Percentiles rank a stretch among this genome's conserved stretches.
These are phyloP conservation scores for Capreolus pygargus DNA, from an alignment of 2,113 vertebrate species.

Conservation along the genomic window DNA sequence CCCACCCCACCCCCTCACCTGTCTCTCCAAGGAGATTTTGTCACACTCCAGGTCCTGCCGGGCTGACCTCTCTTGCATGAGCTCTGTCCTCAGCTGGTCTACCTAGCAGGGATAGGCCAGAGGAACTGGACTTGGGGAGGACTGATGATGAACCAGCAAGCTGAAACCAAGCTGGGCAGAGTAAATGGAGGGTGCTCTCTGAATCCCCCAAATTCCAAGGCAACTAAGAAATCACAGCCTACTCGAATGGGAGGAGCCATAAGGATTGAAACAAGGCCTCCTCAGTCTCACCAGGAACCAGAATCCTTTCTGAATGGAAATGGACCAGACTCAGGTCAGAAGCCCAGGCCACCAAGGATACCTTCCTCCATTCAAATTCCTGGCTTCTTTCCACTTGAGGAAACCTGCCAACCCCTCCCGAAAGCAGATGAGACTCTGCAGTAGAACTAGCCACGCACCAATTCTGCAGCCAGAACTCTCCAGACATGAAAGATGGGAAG, in stretches of 20 bases:
- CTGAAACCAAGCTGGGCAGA: background rate
- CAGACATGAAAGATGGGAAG: background rate
- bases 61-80: constrained; percentile 92
- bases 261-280: background rate
- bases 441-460: background rate
- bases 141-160: background rate
- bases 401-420: background rate
- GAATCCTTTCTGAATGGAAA: background rate
- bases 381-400: background rate
- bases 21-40: constrained; percentile 94
- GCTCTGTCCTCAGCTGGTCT: constrained; percentile 92
- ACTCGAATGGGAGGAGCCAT: background rate
- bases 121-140: background rate
- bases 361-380: background rate
- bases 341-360: background rate
- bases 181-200: background rate
- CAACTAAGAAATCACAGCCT: background rate
- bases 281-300: background rate
- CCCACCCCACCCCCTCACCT: constrained; percentile 77
- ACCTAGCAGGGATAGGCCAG: constrained; percentile 78
- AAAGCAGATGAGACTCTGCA: background rate
- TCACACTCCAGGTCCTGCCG: constrained; percentile 96
- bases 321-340: background rate
- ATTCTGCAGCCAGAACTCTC: background rate
- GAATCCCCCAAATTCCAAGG: background rate